Evolutionary conservation across 2,888 invertebrate genomes (phyloP).

Genomic region (Odontomyia ornata): DNA sequence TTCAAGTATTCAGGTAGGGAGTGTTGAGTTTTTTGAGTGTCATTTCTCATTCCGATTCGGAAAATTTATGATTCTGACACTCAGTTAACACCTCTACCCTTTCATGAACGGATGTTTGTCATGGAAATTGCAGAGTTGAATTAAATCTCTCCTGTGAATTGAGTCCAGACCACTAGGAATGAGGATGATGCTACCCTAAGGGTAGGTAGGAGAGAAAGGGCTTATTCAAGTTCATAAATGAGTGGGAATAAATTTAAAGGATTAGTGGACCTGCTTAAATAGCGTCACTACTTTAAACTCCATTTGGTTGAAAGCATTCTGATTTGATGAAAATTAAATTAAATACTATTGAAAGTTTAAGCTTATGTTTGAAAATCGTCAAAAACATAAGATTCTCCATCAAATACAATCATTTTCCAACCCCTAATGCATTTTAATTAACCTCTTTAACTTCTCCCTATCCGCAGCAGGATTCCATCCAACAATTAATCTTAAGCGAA

Average conservation of each 20-base stretch:
- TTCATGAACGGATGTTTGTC: neutral
- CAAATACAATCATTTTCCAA: constrained; percentile 2
- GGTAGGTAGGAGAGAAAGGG: too few relatives aligned
- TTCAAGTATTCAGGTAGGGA: constrained; percentile 12
- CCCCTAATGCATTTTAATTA: constrained; percentile 23
- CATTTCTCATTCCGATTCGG: neutral
- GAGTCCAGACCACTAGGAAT: neutral
- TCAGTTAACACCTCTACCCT: constrained; percentile 13
- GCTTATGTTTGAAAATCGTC: too few relatives aligned
- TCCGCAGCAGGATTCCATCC: neutral
- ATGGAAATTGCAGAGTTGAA: neutral
- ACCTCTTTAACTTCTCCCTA: constrained; percentile 14
- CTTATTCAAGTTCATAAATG: too few relatives aligned
- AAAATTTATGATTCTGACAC: constrained; percentile 28
- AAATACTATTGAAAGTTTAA: too few relatives aligned
- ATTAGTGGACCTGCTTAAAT: too few relatives aligned
- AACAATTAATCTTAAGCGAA: neutral
- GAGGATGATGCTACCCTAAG: too few relatives aligned
- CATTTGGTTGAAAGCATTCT: too few relatives aligned
- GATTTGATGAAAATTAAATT: too few relatives aligned
- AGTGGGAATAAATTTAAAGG: too few relatives aligned
- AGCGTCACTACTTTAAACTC: too few relatives aligned
- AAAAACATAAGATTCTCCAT: too few relatives aligned
- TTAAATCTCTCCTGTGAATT: neutral
- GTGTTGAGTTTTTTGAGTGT: neutral